Conservation (phyloP, 1,140 invertebrate genomes). For the Eurytemora carolleeae region DNA sequence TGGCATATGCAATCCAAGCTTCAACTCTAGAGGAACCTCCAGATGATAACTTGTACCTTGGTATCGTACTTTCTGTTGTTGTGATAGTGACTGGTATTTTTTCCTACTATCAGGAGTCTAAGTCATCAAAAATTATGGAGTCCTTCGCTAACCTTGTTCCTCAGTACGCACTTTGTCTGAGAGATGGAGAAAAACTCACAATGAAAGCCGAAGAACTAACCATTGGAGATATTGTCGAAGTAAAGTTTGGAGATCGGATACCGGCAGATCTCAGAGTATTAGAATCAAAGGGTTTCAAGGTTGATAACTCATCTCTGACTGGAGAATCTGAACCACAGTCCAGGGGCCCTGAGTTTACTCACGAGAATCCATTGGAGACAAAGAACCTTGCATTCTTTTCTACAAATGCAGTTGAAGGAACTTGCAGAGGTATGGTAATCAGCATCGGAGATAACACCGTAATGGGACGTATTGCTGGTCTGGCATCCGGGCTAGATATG, state of each 20-base stretch:
- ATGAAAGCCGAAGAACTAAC: conserved; percentile 42
- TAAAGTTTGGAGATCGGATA: conserved; percentile 57
- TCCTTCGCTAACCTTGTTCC: conserved; percentile 90
- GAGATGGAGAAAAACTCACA: conserved; percentile 51
- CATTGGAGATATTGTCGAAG: conserved; percentile 58
- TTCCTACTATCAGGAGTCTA: conserved; percentile 94
- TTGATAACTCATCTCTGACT: conserved; percentile 54
- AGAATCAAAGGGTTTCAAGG: conserved; percentile 44
- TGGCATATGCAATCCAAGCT: conserved; percentile 36
- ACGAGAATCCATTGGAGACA: conserved; percentile 45
- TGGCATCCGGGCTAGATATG: conserved; percentile 85
- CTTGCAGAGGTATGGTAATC: conserved; percentile 79
- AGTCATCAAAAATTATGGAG: conserved; percentile 87
- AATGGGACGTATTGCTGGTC: conserved; percentile 93
- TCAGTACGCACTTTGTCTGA: conserved; percentile 24
- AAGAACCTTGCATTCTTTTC: conserved; percentile 51
- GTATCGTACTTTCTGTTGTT: conserved; percentile 79
- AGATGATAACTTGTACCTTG: conserved; percentile 54
- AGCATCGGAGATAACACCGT: conserved; percentile 92
- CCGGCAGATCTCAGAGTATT: conserved; percentile 64
- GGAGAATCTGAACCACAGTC: conserved; percentile 48
- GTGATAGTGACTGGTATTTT: conserved; percentile 94
- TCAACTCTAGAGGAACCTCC: conserved; percentile 25
- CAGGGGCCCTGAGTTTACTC: conserved; percentile 39
- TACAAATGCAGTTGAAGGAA: conserved; percentile 39